Evolutionary conservation across 1,140 invertebrate genomes (phyloP).

Genomic region (Saccostrea echinata): DNA sequence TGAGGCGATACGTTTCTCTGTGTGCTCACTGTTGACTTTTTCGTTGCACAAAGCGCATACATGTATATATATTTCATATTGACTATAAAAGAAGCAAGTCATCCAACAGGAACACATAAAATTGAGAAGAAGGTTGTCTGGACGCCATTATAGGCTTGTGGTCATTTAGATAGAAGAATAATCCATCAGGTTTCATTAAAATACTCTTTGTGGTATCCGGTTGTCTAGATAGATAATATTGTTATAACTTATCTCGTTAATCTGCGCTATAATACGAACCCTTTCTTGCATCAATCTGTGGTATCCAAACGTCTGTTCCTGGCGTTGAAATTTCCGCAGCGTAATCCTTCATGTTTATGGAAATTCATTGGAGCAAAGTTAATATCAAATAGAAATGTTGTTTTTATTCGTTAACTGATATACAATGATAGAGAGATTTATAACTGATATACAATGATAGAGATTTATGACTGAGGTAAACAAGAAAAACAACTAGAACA

Average conservation of each 20-base stretch:
- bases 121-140: background rate
- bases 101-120: background rate
- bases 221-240: slow-evolving; percentile 19
- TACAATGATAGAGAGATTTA: slow-evolving; percentile 17
- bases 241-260: slow-evolving; percentile 12
- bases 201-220: background rate
- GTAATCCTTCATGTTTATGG: slow-evolving; percentile 1
- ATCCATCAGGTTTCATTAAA: slow-evolving; percentile 7
- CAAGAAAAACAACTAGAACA: background rate
- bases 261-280: background rate
- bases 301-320: slow-evolving; percentile 16
- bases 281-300: background rate
- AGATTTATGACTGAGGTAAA: slow-evolving; percentile 7
- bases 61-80: background rate
- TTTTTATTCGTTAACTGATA: slow-evolving; percentile 24
- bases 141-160: background rate
- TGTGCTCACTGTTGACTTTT: too few relatives aligned
- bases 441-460: slow-evolving; percentile 16
- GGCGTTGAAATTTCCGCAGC: background rate
- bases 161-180: slow-evolving; percentile 10
- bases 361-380: slow-evolving; percentile 15
- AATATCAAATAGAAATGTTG: slow-evolving; percentile 25
- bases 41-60: background rate
- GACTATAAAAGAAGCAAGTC: background rate
- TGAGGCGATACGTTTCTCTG: too few relatives aligned